These are phyloP conservation scores for Eulemur rufifrons DNA, from an alignment of 2,113 vertebrate species.

Conservation along the genomic window DNA sequence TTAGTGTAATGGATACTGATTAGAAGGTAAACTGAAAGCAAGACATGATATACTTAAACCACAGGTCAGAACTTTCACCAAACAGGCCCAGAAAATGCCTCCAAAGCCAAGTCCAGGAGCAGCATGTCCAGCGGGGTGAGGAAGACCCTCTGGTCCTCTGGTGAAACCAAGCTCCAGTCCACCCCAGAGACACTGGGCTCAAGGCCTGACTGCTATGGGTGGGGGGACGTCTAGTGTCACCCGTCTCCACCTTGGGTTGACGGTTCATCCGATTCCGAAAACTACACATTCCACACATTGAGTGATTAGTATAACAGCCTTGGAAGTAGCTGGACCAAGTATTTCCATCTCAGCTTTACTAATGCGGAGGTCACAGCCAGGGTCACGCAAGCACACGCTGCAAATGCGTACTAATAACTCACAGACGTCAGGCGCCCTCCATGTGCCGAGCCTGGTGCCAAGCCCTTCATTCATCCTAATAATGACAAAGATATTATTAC, in stretches of 20 bases:
- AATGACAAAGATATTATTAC: not conserved
- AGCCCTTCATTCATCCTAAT: no score
- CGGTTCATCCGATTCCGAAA: not conserved
- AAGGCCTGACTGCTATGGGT: fast-evolving
- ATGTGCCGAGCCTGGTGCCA: not conserved
- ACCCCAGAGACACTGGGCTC: not conserved
- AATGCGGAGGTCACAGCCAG: not conserved
- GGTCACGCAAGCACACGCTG: fast-evolving
- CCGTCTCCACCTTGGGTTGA: not conserved
- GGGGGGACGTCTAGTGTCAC: not conserved
- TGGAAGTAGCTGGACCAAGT: not conserved
- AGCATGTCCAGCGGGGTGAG: no score
- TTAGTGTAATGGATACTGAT: not conserved
- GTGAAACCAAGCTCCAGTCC: not conserved
- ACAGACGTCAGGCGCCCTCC: not conserved
- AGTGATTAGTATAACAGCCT: not conserved
- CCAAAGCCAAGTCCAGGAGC: not conserved
- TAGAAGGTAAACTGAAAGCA: not conserved
- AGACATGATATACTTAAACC: not conserved
- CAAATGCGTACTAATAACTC: not conserved
- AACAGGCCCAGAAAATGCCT: not conserved
- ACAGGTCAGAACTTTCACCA: not conserved
- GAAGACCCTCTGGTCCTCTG: not conserved
- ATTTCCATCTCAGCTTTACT: not conserved
- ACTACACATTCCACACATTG: no score